Evolutionary conservation across 2,888 invertebrate genomes (phyloP).

Genomic region (Didymodactylos carnosus): DNA sequence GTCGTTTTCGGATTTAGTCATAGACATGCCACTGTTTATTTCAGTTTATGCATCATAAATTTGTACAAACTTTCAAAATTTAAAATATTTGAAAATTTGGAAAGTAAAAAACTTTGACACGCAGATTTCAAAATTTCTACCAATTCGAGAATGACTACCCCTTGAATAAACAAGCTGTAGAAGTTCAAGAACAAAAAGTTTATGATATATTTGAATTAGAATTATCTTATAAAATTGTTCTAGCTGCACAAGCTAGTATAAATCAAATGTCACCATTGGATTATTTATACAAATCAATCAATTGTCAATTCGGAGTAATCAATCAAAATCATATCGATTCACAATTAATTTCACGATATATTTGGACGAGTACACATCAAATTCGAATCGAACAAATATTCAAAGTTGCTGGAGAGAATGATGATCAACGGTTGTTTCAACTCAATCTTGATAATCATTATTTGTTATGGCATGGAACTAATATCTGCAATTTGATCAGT

Average conservation of each 20-base stretch:
- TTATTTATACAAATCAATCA: slow-evolving; percentile 36
- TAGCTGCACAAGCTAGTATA: slow-evolving; percentile 35
- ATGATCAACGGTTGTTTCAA: slow-evolving; percentile 20
- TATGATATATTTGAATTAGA: slow-evolving; percentile 33
- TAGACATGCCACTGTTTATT: no score
- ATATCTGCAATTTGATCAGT: slow-evolving; percentile 36
- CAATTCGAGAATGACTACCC: slow-evolving; percentile 32
- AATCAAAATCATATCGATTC: slow-evolving; percentile 32
- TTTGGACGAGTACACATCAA: neutral
- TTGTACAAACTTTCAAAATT: no score
- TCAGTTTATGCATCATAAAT: no score
- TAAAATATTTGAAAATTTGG: no score
- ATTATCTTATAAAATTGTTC: slow-evolving; percentile 30
- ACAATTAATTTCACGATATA: slow-evolving; percentile 20
- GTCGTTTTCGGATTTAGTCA: no score
- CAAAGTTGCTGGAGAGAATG: slow-evolving; percentile 23
- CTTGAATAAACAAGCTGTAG: slow-evolving; percentile 23
- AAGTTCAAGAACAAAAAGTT: slow-evolving; percentile 26
- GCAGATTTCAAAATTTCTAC: no score
- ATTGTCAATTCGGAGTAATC: slow-evolving; percentile 32
- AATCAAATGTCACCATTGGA: slow-evolving; percentile 22
- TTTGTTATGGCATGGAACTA: slow-evolving; percentile 39
- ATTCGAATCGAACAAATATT: slow-evolving; percentile 24
- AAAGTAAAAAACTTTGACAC: no score
- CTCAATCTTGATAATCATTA: slow-evolving; percentile 22